Evolutionary conservation across 92 coral and sea anemone species (phyloP).

Genomic region (Paramuricea clavata): DNA sequence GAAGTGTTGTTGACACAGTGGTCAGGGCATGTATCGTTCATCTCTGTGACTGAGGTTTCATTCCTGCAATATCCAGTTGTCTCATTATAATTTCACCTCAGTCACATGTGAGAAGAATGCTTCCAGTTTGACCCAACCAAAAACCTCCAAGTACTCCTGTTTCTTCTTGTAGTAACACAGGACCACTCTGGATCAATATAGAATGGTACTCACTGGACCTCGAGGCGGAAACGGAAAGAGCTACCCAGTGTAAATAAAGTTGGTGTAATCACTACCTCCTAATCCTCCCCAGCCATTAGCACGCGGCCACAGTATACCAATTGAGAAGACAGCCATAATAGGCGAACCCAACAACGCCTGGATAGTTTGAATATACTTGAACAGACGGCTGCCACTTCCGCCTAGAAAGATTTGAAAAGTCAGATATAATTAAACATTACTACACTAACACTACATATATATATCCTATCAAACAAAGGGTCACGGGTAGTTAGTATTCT

Average conservation of each 20-base stretch:
- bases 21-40: no score
- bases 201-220: neutral
- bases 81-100: neutral
- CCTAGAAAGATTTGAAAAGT: slow-evolving; percentile 52
- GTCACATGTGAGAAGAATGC: no score
- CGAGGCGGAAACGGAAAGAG: neutral
- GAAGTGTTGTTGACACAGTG: neutral
- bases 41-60: neutral
- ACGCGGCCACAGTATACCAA: slow-evolving; percentile 98
- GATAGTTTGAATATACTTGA: slow-evolving; percentile 94
- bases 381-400: slow-evolving; percentile 81
- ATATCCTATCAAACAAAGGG: neutral
- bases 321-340: slow-evolving; percentile 82
- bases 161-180: neutral
- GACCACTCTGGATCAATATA: neutral
- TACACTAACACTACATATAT: no score
- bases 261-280: neutral
- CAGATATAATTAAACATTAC: no score
- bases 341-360: slow-evolving; percentile 96
- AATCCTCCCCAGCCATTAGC: slow-evolving; percentile 87
- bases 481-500: no score
- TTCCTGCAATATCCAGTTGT: neutral
- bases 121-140: no score
- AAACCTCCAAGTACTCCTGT: neutral
- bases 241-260: neutral